These are phyloP conservation scores for Octodonta nipae DNA, from an alignment of 2,888 invertebrate genomes.

Conservation along the genomic window DNA sequence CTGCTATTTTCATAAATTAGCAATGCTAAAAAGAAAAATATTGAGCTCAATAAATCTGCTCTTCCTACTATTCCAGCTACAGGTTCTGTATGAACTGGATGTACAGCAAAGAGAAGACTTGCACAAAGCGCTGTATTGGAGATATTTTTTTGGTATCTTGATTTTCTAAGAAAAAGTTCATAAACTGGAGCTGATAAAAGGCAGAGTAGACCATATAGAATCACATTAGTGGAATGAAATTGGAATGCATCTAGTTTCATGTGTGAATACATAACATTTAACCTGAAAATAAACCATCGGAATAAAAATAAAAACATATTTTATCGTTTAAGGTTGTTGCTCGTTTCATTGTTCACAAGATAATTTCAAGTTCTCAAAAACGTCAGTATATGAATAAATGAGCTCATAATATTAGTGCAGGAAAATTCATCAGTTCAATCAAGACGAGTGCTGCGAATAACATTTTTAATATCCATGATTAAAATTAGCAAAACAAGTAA, in stretches of 20 bases:
- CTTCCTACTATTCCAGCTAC: conserved; percentile 85
- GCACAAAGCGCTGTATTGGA: conserved; percentile 47
- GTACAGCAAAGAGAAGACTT: conserved; percentile 69
- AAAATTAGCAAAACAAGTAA: too few relatives aligned
- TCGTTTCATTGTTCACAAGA: too few relatives aligned
- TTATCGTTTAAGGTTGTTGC: too few relatives aligned
- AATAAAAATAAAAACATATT: too few relatives aligned
- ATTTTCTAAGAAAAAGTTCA: conserved; percentile 24
- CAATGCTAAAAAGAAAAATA: conserved; percentile 61
- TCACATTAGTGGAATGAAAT: conserved; percentile 65
- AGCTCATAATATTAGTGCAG: too few relatives aligned
- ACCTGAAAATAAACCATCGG: conserved; percentile 35
- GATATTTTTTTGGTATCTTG: conserved; percentile 20
- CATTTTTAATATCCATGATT: too few relatives aligned
- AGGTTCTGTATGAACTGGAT: conserved; percentile 88
- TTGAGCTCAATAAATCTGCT: conserved; percentile 75
- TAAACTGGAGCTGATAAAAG: conserved; percentile 40
- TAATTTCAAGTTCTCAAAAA: too few relatives aligned
- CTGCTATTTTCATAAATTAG: conserved; percentile 45
- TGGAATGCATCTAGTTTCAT: conserved; percentile 42
- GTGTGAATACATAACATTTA: conserved; percentile 52
- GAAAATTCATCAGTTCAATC: too few relatives aligned
- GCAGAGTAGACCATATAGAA: conserved; percentile 55
- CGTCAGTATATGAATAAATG: too few relatives aligned
- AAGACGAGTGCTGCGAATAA: too few relatives aligned